These are phyloP conservation scores for Linnaemya vulpina DNA, from an alignment of 2,888 invertebrate species.

Conservation along the genomic window DNA sequence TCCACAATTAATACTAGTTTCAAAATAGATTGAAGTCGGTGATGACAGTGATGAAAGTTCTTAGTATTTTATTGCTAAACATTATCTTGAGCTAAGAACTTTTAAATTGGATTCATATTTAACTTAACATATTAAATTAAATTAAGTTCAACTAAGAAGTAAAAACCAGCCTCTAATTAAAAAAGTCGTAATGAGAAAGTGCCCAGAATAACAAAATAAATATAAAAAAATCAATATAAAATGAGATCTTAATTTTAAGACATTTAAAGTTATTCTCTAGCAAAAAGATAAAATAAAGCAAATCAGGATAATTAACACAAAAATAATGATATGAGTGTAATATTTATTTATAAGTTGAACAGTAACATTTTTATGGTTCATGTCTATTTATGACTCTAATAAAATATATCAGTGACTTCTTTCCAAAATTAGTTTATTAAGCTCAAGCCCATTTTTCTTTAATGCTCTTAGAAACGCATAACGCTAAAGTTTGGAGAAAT, in stretches of 20 bases:
- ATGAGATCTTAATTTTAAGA: neutral
- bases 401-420: neutral
- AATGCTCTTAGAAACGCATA: too few relatives aligned
- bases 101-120: neutral
- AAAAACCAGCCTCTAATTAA: neutral
- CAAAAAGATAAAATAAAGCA: neutral
- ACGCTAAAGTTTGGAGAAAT: too few relatives aligned
- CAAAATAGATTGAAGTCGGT: neutral
- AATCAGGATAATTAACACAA: neutral
- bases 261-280: neutral
- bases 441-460: too few relatives aligned
- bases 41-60: neutral
- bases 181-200: constrained; percentile 9
- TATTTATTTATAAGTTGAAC: neutral
- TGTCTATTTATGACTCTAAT: neutral
- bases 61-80: too few relatives aligned
- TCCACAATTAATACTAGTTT: neutral
- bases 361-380: neutral
- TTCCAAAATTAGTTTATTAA: too few relatives aligned
- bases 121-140: neutral
- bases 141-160: neutral
- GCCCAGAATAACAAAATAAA: constrained; percentile 13
- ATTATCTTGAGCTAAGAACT: neutral
- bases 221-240: neutral
- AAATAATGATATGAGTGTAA: neutral